Conservation (phyloP, 2,888 invertebrate genomes). For the Nomada hirtipes region DNA sequence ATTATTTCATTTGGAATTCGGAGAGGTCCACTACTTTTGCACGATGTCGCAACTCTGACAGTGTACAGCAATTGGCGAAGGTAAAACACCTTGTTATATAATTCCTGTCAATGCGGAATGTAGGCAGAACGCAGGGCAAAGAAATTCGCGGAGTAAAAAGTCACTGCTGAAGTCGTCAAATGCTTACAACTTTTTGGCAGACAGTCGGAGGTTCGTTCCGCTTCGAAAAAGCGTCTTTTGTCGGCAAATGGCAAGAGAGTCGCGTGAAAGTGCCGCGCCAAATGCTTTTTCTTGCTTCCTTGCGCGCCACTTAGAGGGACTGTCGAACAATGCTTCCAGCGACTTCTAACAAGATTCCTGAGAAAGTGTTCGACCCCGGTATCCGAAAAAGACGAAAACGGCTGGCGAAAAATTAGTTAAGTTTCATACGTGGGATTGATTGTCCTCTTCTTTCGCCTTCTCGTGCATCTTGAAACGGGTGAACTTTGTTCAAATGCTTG, state of each 20-base stretch:
- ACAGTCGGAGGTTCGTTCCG: constrained; percentile 37
- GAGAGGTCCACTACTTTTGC: not conserved
- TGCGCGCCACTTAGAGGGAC: constrained; percentile 23
- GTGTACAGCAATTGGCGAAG: not conserved
- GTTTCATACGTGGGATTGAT: too few species aligned
- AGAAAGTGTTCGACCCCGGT: constrained; percentile 43
- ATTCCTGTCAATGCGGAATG: not conserved
- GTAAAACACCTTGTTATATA: constrained; percentile 3
- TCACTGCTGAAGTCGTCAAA: not conserved
- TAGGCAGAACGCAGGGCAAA: not conserved
- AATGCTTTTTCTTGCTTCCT: constrained; percentile 37
- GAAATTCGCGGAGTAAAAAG: constrained; percentile 1
- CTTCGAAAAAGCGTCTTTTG: constrained; percentile 34
- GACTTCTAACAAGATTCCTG: constrained; percentile 9
- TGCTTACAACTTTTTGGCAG: constrained; percentile 20
- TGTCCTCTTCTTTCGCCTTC: not conserved
- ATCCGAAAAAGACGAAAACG: not conserved
- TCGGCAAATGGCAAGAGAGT: constrained; percentile 14
- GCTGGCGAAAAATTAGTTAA: constrained; percentile 19
- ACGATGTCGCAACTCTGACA: not conserved
- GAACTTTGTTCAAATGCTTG: too few species aligned
- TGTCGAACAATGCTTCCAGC: constrained; percentile 16
- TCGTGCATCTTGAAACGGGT: too few species aligned
- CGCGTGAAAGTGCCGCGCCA: constrained; percentile 50
- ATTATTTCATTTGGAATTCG: too few species aligned